These are phyloP conservation scores for Prostheceraeus crozeri DNA, from an alignment of 2,888 invertebrate genomes.

Conservation along the genomic window DNA sequence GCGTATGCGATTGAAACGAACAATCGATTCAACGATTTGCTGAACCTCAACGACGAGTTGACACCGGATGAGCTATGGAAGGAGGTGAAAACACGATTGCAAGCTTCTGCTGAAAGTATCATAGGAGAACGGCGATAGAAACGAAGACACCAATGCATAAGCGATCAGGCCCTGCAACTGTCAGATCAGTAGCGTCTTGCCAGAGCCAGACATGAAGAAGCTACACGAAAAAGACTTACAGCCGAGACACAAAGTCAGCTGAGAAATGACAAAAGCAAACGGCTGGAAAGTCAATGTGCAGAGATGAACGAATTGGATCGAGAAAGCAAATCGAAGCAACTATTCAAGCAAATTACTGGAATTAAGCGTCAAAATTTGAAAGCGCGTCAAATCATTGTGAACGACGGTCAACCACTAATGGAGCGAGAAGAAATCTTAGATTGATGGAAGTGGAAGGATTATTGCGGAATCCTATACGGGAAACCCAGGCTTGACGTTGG, in stretches of 20 bases:
- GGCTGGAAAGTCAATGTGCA: background rate
- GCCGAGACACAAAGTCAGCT: slow-evolving; percentile 6
- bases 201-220: background rate
- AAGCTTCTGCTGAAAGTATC: background rate
- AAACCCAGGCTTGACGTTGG: too few relatives aligned
- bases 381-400: slow-evolving; percentile 1
- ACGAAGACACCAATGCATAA: background rate
- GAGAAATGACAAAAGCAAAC: background rate
- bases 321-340: slow-evolving; percentile 4
- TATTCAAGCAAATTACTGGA: slow-evolving; percentile 3
- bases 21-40: slow-evolving; percentile 1
- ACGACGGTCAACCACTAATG: slow-evolving; percentile 11
- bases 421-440: slow-evolving; percentile 3
- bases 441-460: slow-evolving; percentile 12
- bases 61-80: slow-evolving; percentile 19
- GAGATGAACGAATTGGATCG: background rate
- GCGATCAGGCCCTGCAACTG: background rate
- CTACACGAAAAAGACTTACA: background rate
- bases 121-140: background rate
- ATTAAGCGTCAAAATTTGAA: background rate
- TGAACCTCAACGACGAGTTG: background rate
- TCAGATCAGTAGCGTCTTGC: background rate
- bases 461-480: slow-evolving; percentile 1
- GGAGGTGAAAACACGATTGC: slow-evolving; percentile 6
- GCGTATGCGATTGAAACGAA: slow-evolving; percentile 8